Conservation (phyloP, 1,140 invertebrate species). For the Drosophila teissieri region DNA sequence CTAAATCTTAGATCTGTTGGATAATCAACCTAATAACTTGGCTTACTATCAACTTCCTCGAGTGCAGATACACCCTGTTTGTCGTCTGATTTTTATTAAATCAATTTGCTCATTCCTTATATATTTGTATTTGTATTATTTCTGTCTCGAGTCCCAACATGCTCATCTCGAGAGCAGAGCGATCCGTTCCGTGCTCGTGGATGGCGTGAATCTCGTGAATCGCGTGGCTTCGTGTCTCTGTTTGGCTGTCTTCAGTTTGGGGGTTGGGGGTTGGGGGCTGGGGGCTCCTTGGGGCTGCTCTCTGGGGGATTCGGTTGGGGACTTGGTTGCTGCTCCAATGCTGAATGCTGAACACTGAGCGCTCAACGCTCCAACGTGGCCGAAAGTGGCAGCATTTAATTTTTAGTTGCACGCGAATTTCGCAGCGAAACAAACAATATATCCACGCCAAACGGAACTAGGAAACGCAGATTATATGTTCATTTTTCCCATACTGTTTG, state of each 20-base stretch:
- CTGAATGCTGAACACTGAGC: conserved; percentile 5
- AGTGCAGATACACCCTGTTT: conserved; percentile 51
- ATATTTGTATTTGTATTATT: conserved; percentile 75
- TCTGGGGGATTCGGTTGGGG: conserved; percentile 27
- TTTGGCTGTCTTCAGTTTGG: conserved; percentile 40
- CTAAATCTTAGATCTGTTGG: no score
- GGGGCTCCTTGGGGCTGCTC: conserved; percentile 39
- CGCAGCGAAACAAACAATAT: conserved; percentile 58
- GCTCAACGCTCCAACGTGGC: conserved; percentile 57
- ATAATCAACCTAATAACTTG: conserved; percentile 3
- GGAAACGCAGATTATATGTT: conserved; percentile 74
- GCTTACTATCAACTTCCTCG: no score
- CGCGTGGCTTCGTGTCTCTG: conserved; percentile 34
- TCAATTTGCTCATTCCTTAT: conserved; percentile 77
- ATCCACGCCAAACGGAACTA: conserved; percentile 45
- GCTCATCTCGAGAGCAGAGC: conserved; percentile 40
- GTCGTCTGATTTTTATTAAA: conserved; percentile 77
- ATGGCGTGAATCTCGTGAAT: conserved; percentile 27
- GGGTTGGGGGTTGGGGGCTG: neutral
- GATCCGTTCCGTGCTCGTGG: conserved; percentile 14
- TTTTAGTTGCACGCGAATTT: conserved; percentile 82
- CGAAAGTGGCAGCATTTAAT: conserved; percentile 80
- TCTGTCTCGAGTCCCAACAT: conserved; percentile 69
- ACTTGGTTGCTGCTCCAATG: conserved; percentile 46
- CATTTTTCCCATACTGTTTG: conserved; percentile 78